Evolutionary conservation across 2,113 vertebrate species (phyloP).

Genomic region (Galemys pyrenaicus): DNA sequence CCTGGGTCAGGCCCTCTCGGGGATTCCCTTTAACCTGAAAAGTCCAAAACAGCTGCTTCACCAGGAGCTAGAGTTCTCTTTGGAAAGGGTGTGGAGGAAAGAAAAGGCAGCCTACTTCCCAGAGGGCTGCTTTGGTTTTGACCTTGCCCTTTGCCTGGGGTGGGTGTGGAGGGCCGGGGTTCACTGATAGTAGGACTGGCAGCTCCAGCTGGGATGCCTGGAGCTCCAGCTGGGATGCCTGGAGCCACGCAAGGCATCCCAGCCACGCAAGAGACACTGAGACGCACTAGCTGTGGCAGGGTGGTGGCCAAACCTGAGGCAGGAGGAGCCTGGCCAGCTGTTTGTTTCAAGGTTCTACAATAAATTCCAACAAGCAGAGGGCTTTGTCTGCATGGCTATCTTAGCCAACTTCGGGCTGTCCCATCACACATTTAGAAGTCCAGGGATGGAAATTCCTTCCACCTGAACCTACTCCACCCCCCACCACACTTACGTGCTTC

Average conservation of each 20-base stretch:
- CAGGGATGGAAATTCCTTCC: background rate
- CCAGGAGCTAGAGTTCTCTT: too few species aligned
- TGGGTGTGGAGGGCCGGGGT: too few species aligned
- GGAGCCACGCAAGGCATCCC: too few species aligned
- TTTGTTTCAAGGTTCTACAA: background rate
- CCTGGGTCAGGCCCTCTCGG: background rate
- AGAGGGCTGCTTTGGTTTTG: background rate
- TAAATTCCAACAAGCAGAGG: background rate
- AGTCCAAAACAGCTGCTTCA: background rate
- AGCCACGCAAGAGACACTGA: background rate
- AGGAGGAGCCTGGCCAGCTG: too few species aligned
- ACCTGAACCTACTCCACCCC: too few species aligned
- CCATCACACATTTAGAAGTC: background rate
- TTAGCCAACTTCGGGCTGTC: background rate
- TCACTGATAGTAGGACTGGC: background rate
- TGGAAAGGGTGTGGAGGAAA: background rate
- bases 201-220: background rate
- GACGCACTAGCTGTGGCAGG: background rate
- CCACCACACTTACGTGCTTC: background rate
- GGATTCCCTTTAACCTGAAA: background rate
- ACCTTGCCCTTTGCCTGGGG: background rate
- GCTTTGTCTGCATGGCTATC: accelerated
- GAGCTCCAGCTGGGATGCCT: too few species aligned
- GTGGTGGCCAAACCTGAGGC: background rate
- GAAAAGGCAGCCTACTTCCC: too few species aligned